These are phyloP conservation scores for Rhamphomyia laevipes DNA, from an alignment of 2,888 invertebrate species.

Conservation along the genomic window DNA sequence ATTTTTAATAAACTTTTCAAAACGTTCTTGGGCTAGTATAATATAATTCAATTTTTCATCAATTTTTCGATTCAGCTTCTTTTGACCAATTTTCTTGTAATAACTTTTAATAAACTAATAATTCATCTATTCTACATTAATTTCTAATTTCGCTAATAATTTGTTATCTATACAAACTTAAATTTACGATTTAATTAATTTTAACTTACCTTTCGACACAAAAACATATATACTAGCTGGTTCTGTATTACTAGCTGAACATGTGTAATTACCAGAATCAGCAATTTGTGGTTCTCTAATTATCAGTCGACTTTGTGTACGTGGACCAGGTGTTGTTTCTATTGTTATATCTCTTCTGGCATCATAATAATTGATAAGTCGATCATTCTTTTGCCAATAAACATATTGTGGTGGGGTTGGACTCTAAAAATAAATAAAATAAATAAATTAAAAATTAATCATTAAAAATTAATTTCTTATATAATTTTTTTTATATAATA, in stretches of 20 bases:
- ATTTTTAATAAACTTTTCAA: too few relatives aligned
- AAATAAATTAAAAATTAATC: conserved; percentile 2
- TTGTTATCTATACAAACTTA: too few relatives aligned
- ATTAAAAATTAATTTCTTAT: too few relatives aligned
- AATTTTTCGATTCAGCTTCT: too few relatives aligned
- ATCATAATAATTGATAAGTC: conserved; percentile 87
- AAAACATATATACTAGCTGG: conserved; percentile 82
- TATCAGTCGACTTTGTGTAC: conserved; percentile 74
- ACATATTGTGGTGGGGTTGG: conserved; percentile 89
- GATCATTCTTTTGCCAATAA: conserved; percentile 90
- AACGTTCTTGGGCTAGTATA: too few relatives aligned
- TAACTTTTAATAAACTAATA: too few relatives aligned
- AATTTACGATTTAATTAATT: background rate
- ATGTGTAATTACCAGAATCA: conserved; percentile 86
- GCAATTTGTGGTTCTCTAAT: conserved; percentile 70
- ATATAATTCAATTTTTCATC: too few relatives aligned
- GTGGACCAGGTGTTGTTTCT: conserved; percentile 70
- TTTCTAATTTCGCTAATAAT: background rate
- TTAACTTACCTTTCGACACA: conserved; percentile 70
- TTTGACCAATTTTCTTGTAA: too few relatives aligned
- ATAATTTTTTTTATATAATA: too few relatives aligned
- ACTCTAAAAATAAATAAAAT: conserved; percentile 48
- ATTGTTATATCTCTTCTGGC: conserved; percentile 70
- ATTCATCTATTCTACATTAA: too few relatives aligned
- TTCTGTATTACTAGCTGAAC: conserved; percentile 80